Percentiles rank a stretch among this genome's conserved stretches.
Evolutionary conservation across 2,113 vertebrate genomes (phyloP).

Genomic region (Typhlomys cinereus): DNA sequence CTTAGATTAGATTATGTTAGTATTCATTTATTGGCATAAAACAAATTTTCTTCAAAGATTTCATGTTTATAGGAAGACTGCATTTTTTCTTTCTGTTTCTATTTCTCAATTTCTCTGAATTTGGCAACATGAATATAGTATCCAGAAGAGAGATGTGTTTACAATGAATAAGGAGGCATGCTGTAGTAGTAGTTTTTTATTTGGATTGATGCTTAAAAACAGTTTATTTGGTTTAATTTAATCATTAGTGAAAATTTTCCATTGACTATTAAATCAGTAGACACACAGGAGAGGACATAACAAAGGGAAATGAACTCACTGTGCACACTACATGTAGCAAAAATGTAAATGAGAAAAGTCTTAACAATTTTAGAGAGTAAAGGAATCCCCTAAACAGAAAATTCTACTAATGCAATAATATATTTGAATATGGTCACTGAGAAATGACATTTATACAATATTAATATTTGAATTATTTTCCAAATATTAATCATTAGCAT

Average conservation of each 20-base stretch:
- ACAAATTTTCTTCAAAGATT: constrained; percentile 54
- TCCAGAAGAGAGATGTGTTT: not conserved
- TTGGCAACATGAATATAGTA: not conserved
- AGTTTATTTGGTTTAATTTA: constrained; percentile 43
- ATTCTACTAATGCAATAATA: not conserved
- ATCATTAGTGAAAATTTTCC: constrained; percentile 21
- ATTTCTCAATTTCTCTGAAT: constrained; percentile 48
- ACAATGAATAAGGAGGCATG: not conserved
- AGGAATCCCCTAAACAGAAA: not conserved
- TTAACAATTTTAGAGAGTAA: constrained; percentile 20
- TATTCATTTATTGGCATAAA: constrained; percentile 69
- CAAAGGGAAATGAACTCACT: constrained; percentile 29
- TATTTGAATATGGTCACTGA: not conserved
- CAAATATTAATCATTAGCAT: constrained; percentile 15
- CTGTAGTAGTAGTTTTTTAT: constrained; percentile 53
- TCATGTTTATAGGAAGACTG: constrained; percentile 32
- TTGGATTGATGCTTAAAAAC: not conserved
- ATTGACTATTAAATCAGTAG: constrained; percentile 13
- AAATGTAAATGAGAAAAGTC: not conserved
- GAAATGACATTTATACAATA: not conserved
- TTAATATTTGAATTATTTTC: constrained; percentile 17
- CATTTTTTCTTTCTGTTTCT: not conserved
- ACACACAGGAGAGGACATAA: not conserved
- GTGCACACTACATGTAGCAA: not conserved
- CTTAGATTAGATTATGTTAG: constrained; percentile 75